Conservation (phyloP, 2,797 vertebrate genomes). For the Bradypodion ventrale region DNA sequence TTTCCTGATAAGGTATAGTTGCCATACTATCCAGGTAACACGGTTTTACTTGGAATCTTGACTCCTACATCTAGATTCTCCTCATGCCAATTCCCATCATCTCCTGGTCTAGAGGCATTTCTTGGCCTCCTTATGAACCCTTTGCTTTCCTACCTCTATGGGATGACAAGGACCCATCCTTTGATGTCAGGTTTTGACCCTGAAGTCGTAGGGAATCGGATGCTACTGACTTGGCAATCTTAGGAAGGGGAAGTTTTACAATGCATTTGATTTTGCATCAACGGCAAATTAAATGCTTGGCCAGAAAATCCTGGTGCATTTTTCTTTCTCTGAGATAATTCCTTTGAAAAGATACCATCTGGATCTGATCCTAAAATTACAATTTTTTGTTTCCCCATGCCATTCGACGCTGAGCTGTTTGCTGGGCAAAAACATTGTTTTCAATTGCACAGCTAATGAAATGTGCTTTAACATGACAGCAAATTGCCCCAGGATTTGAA, state of each 20-base stretch:
- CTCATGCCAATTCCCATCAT: no score
- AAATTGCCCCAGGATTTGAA: slow-evolving; percentile 61
- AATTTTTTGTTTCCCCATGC: neutral
- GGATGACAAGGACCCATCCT: no score
- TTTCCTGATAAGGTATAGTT: no score
- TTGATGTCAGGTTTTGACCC: no score
- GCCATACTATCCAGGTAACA: no score
- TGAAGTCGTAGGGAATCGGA: no score
- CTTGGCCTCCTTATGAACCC: no score
- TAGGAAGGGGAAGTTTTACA: neutral
- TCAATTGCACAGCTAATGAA: slow-evolving; percentile 52
- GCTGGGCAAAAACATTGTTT: slow-evolving; percentile 55
- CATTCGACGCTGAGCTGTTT: slow-evolving; percentile 24
- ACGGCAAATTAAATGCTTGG: slow-evolving; percentile 1
- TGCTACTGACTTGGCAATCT: no score
- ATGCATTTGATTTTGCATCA: slow-evolving; percentile 16
- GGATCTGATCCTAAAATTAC: slow-evolving; percentile 40
- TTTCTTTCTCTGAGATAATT: slow-evolving; percentile 15
- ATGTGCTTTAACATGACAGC: slow-evolving; percentile 54
- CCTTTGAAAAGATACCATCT: slow-evolving; percentile 50
- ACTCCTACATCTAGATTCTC: no score
- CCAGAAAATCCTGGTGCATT: slow-evolving; percentile 9
- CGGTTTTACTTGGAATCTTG: no score
- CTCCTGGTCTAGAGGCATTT: no score
- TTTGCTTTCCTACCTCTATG: no score